These are phyloP conservation scores for Cryptotis parvus DNA, from an alignment of 2,113 vertebrate species.

Conservation along the genomic window DNA sequence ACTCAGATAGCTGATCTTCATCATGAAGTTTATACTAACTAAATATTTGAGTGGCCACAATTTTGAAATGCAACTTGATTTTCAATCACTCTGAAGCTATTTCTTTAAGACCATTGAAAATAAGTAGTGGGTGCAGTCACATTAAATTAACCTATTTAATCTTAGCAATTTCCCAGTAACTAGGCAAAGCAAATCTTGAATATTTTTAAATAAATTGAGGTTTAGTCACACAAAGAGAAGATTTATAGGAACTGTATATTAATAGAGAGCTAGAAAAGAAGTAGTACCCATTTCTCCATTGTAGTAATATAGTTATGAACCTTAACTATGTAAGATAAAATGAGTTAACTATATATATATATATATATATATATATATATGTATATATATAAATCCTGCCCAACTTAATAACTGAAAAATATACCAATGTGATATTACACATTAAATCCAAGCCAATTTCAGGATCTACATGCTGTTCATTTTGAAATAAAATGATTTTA, in stretches of 20 bases:
- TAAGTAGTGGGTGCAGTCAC: neutral
- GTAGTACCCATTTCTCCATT: neutral
- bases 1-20: neutral
- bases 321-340: neutral
- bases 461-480: neutral
- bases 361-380: neutral
- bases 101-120: neutral
- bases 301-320: neutral
- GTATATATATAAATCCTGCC: neutral
- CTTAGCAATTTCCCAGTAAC: constrained; percentile 14
- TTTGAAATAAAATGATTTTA: neutral
- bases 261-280: neutral
- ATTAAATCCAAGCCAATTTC: neutral
- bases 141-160: constrained; percentile 41
- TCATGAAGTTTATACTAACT: neutral
- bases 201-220: neutral
- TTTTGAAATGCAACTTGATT: constrained; percentile 24
- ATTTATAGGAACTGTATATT: neutral
- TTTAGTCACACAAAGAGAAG: neutral
- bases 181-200: neutral
- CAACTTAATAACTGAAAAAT: neutral
- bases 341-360: neutral
- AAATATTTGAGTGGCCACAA: neutral
- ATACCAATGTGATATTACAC: neutral
- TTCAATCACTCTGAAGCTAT: constrained; percentile 16